phyloP scores from a whole-genome alignment of 2,888 invertebrate genomes.

The Sinotaia quadrata region DNA sequence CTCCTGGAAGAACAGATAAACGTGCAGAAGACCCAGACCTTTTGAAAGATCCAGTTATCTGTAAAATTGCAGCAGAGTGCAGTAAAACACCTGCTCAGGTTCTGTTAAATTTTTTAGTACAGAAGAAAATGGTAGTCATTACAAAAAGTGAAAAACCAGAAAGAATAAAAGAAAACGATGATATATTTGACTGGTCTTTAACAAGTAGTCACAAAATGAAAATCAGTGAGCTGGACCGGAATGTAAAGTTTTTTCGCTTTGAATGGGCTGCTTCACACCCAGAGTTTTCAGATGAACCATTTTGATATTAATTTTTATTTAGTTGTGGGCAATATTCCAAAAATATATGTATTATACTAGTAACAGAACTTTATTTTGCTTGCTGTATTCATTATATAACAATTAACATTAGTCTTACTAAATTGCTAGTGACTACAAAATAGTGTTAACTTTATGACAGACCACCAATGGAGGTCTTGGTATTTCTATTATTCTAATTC shows the following conservation, averaged over 20 bases:
- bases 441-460: no score
- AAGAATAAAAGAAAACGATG: constrained; percentile 54
- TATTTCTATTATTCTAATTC: no score
- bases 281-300: constrained; percentile 48
- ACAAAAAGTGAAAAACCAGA: constrained; percentile 49
- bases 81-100: constrained; percentile 55
- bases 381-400: no score
- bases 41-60: constrained; percentile 42
- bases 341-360: no score
- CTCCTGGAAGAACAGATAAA: constrained; percentile 35
- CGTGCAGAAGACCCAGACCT: constrained; percentile 30
- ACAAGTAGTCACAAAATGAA: constrained; percentile 40
- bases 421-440: no score
- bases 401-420: no score
- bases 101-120: constrained; percentile 52
- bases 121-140: constrained; percentile 51
- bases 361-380: no score
- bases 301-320: constrained; percentile 31
- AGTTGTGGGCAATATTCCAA: no score
- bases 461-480: no score
- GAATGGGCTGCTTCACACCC: constrained; percentile 48
- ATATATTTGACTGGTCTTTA: constrained; percentile 49
- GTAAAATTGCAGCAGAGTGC: constrained; percentile 45
- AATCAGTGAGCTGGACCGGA: constrained; percentile 43
- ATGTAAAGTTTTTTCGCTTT: constrained; percentile 49